Evolutionary conservation across 2,113 vertebrate genomes (phyloP).

Genomic region (Pomatostomus ruficeps): DNA sequence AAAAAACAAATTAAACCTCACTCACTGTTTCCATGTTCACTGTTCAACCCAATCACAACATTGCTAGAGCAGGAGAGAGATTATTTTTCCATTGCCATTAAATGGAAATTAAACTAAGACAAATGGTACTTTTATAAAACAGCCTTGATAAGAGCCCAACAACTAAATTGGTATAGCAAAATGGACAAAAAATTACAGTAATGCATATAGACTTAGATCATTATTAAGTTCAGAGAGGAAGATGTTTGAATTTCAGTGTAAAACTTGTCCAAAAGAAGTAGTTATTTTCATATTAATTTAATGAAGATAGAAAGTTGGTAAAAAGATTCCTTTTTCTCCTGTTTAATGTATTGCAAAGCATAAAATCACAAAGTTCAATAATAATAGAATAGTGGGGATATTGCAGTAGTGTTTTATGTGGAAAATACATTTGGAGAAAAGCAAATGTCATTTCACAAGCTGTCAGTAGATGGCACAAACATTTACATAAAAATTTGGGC

Average conservation of each 20-base stretch:
- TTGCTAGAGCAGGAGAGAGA: not conserved
- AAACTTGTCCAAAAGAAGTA: not conserved
- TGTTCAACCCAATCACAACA: not conserved
- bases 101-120: not conserved
- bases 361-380: not conserved
- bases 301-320: not conserved
- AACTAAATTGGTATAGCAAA: not conserved
- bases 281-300: not conserved
- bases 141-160: not conserved
- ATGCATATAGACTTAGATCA: not conserved
- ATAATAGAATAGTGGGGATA: not conserved
- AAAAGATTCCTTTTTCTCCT: not conserved
- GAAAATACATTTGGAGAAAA: not conserved
- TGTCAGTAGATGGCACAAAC: slow-evolving; percentile 28
- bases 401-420: not conserved
- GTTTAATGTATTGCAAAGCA: not conserved
- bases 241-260: not conserved
- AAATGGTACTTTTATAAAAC: not conserved
- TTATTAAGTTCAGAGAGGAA: not conserved
- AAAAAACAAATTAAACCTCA: not conserved
- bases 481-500: not conserved
- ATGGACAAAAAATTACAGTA: not conserved
- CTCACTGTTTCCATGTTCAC: not conserved
- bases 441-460: not conserved
- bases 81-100: not conserved